A percentile compares a stretch with the other conserved stretches of the same genome.
Conservation (phyloP, 2,797 vertebrate genomes). For the Onychomys arenicola region DNA sequence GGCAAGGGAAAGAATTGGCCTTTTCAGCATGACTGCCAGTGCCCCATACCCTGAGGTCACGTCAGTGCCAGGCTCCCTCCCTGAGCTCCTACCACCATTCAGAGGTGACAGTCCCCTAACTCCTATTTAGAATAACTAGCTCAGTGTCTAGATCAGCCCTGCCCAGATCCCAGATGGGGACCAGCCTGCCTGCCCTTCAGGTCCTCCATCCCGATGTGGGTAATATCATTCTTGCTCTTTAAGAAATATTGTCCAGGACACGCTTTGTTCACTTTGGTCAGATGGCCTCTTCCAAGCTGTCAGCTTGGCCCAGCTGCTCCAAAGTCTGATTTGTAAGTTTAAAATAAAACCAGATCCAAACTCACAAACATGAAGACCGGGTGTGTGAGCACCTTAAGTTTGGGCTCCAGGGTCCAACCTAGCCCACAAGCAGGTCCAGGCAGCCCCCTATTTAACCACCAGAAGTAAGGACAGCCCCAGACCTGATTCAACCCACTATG, state of each 20-base stretch:
- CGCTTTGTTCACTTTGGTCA: background rate
- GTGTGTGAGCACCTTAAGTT: background rate
- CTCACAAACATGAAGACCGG: background rate
- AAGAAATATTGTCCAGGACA: background rate
- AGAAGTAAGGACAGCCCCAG: slow-evolving; percentile 46
- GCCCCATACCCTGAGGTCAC: background rate
- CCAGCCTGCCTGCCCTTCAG: slow-evolving; percentile 7
- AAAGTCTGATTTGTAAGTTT: slow-evolving; percentile 42
- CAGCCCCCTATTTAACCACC: background rate
- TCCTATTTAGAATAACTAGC: background rate
- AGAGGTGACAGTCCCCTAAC: background rate
- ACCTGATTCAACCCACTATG: background rate
- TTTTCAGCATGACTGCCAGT: slow-evolving; percentile 57
- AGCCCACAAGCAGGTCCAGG: background rate
- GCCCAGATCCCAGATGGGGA: background rate
- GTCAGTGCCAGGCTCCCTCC: background rate
- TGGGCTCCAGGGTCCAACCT: background rate
- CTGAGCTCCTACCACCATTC: background rate
- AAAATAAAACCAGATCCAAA: slow-evolving; percentile 21
- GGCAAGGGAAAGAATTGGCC: slow-evolving; percentile 41
- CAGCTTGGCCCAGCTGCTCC: background rate
- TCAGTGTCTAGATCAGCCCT: background rate
- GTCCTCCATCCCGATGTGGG: background rate
- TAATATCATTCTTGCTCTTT: background rate
- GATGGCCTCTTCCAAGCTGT: slow-evolving; percentile 10